Evolutionary conservation across 2,797 vertebrate species (phyloP), one percentile per base, ranked within the genome.

Genomic region (Anomalospiza imberbis): DNA sequence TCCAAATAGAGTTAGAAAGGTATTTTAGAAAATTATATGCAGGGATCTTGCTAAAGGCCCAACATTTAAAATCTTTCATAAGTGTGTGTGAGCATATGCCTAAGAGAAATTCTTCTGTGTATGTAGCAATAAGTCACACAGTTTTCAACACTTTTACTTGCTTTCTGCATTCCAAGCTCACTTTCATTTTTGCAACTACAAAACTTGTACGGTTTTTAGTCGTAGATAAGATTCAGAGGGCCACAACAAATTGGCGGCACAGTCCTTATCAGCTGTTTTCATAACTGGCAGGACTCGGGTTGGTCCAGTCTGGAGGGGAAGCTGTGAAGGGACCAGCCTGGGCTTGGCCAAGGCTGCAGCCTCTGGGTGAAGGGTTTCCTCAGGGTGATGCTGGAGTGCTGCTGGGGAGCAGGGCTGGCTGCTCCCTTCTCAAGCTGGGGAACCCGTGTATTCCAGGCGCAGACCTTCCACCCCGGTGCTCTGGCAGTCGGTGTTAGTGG

Each of bases 141-240:
- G 20, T 87, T 93, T 93, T 86, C 66, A 75, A 60, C 54, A 50
- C 10, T 1, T 83, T 74, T 65, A 7, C 60, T 74, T 70, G 47
- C 40, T 91, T 90, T 66, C 53, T 68, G 50, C 70, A 11, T 61
- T 82, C 70, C 36, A 48, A 45, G 36, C 57, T 91, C 51, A 20
- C 62, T 68, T 84, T 44, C 16, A 10, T 75, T 78, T 85, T 36
- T 1, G 2, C 51, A 72, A 73, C 74, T 57, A 47, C 13, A 47
- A 83, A 85, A 54, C 22, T 83, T 85, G 88, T 79, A 32, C 53
- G 85, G 85, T 22, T 54, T 81, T 86, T 42, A 47, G 53, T 67
- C 42, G 63, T 16, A 85, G 94, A 84, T 96, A 94, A 94, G 89
- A 85, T 74, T 91, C 61, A 45, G 79, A 94, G 38, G 32, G 54